Base-by-base conservation (phyloP, 2,113 vertebrate genomes). In the Scatophagus argus region DNA sequence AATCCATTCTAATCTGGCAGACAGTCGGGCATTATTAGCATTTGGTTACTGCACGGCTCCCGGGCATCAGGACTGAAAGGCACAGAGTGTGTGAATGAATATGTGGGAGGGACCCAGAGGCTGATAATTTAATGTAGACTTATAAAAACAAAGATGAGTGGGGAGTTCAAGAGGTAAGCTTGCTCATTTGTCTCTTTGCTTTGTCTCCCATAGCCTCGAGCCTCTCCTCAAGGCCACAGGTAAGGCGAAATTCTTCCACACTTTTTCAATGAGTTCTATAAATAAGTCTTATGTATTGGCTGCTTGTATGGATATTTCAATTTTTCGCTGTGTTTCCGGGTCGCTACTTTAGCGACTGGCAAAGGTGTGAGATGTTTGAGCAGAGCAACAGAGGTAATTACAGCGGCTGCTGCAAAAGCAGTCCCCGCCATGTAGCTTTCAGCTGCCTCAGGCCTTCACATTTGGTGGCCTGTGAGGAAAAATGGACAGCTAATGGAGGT, bases 161-260 rank as follows among this genome's bases (percentile, higher is more conserved):
- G 8, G 43, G 44, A 66, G 60, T 86, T 74, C 27, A 85, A 84
- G 66, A 63, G 55, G 72, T 84, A 56, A 87, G 83, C 52, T 38
- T n/a, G 3, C 39, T 65, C 39, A 54, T 1, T 72, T 73, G 62
- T 80, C 27, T 81, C 62, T 90, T 84, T 88, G 32, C 71, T 87
- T 84, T 83, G 62, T 86, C 69, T 78, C 71, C 79, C 61, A 3
- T 67, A 95, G 94, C 94, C 70, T 90, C 93, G 5, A 93, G 93
- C 85, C 90, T 93, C 82, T 90, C 94, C 32, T 86, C 93, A 19
- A 90, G 93, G 89, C 92, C 93, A 76, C 94, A 95, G 94, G 95
- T 96, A 82, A 93, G 93, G 72, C 1, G 0, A 21, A 6, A 0
- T 32, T 63, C 70, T 13, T 43, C 34, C 29, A 29, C 41, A 16